Conservation (phyloP, 2,797 vertebrate genomes). For the Astyanax mexicanus region DNA sequence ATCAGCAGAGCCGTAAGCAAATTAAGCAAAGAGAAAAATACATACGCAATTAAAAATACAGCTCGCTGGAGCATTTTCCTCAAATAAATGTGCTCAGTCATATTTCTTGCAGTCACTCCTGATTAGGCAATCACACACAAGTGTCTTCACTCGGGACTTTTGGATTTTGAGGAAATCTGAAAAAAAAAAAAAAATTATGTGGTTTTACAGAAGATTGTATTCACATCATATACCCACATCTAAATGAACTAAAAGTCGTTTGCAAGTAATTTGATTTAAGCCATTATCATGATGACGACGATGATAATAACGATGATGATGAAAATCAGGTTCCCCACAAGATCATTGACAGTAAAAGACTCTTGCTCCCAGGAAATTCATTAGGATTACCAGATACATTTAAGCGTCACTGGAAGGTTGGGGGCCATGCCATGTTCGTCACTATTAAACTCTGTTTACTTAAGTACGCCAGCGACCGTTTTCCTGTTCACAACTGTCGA, state of each 20-base stretch:
- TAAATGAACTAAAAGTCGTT: not conserved
- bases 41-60: not conserved
- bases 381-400: conserved; percentile 32
- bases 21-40: not conserved
- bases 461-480: conserved; percentile 43
- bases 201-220: not conserved
- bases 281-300: not conserved
- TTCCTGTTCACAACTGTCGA: conserved; percentile 4
- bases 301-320: not conserved
- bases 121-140: not conserved
- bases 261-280: not conserved
- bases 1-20: conserved; percentile 21
- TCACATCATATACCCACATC: not conserved
- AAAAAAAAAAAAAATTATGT: too few species aligned
- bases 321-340: not conserved
- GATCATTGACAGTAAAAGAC: conserved; percentile 13
- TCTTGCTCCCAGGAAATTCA: conserved; percentile 41
- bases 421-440: conserved; percentile 34
- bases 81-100: conserved; percentile 3
- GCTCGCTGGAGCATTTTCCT: not conserved
- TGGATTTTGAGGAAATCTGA: too few species aligned
- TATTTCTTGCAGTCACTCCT: conserved; percentile 1
- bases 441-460: conserved; percentile 55
- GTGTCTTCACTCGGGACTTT: not conserved
- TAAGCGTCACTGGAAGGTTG: conserved; percentile 40